Percentiles rank a stretch among this genome's conserved stretches.
phyloP scores from a whole-genome alignment of 2,113 vertebrate genomes.

The Cygnus buccinator region DNA sequence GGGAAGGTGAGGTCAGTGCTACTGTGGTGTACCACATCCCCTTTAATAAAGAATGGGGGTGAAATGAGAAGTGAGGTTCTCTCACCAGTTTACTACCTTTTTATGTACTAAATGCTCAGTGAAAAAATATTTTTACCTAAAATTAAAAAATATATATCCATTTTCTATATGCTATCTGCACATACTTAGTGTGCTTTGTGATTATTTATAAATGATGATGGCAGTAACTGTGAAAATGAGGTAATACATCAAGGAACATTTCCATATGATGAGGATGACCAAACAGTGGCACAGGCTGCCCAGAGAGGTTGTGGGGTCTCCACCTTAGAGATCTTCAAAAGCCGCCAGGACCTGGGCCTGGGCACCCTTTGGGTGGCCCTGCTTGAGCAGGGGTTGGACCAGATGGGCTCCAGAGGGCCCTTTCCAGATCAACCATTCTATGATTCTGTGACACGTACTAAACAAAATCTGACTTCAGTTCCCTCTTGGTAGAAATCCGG shows the following conservation, averaged over 20 bases:
- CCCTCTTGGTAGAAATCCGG: not conserved
- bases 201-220: not conserved
- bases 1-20: not conserved
- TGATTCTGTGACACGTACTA: not conserved
- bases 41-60: not conserved
- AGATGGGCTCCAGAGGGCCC: too few species aligned
- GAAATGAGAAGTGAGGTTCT: not conserved
- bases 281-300: not conserved
- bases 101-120: not conserved
- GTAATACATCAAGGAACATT: not conserved
- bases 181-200: not conserved
- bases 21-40: accelerated
- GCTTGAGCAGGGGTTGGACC: not conserved
- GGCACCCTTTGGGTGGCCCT: not conserved
- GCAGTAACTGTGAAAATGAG: not conserved
- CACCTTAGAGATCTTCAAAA: not conserved
- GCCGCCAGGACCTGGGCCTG: not conserved
- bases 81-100: not conserved
- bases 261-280: not conserved
- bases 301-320: not conserved
- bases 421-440: not conserved
- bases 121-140: not conserved
- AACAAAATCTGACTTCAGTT: not conserved
- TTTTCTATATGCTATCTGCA: not conserved
- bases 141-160: not conserved